phyloP scores from a whole-genome alignment of 2,113 vertebrate species.

The Chaenocephalus aceratus region DNA sequence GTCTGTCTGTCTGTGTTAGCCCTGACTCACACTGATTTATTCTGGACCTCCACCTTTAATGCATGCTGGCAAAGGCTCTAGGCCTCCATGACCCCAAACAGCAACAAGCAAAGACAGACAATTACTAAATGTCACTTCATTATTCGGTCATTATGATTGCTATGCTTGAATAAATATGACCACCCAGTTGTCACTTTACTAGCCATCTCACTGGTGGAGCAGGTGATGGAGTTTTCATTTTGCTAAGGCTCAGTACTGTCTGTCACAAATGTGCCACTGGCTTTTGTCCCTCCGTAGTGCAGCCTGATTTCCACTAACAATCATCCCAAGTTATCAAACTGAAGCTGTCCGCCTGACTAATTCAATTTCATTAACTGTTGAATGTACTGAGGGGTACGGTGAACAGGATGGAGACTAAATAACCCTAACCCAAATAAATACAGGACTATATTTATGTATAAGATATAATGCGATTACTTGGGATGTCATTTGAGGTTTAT shows the following conservation, averaged over 20 bases:
- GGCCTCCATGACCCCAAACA: neutral
- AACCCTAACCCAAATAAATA: constrained; percentile 24
- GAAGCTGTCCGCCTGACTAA: constrained; percentile 48
- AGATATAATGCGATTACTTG: constrained; percentile 38
- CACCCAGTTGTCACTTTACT: constrained; percentile 1
- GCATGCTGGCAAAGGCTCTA: constrained; percentile 14
- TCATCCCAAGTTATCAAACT: constrained; percentile 52
- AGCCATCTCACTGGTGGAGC: constrained; percentile 8
- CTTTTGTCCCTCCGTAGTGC: constrained; percentile 18
- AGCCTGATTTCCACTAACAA: constrained; percentile 36
- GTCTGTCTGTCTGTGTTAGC: constrained; percentile 36
- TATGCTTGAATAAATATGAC: constrained; percentile 3
- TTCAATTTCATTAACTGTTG: constrained; percentile 67
- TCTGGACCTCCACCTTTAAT: constrained; percentile 7
- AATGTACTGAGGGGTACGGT: constrained; percentile 46
- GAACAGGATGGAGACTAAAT: constrained; percentile 28
- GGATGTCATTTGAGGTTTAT: constrained; percentile 18
- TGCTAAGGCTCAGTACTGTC: neutral
- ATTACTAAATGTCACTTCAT: constrained; percentile 3
- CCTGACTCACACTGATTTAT: constrained; percentile 37
- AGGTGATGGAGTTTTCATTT: constrained; percentile 23
- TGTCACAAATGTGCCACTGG: constrained; percentile 30
- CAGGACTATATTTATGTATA: constrained; percentile 4
- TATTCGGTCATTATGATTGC: constrained; percentile 14
- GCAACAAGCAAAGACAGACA: constrained; percentile 14